Evolutionary conservation across 1,140 invertebrate species (phyloP).

Genomic region (Caligus rogercresseyi): DNA sequence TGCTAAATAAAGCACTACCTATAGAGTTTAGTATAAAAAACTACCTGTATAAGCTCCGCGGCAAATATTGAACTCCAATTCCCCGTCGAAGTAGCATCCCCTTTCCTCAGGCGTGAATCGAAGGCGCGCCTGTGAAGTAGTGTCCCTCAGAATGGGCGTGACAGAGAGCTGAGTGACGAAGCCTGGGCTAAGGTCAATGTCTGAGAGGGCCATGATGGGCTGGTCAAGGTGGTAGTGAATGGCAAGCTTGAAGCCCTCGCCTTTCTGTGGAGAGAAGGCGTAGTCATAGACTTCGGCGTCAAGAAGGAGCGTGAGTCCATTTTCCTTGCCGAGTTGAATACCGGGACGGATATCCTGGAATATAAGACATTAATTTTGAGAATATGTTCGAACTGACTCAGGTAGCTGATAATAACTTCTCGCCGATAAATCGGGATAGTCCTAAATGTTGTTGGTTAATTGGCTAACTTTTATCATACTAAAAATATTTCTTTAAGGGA

Average conservation of each 20-base stretch:
- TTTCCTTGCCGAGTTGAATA: slow-evolving; percentile 14
- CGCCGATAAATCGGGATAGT: no score
- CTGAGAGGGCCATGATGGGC: slow-evolving; percentile 9
- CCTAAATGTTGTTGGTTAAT: no score
- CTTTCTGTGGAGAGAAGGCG: slow-evolving; percentile 11
- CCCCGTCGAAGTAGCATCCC: slow-evolving; percentile 16
- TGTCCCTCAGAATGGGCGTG: slow-evolving; percentile 9
- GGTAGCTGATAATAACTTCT: no score
- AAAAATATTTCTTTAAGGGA: no score
- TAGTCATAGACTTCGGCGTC: slow-evolving; percentile 16
- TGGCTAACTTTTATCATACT: no score
- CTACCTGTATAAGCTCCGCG: slow-evolving; percentile 10
- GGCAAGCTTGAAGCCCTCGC: slow-evolving; percentile 14
- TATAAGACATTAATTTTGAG: no score
- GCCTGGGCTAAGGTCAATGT: slow-evolving; percentile 13
- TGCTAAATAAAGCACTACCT: not conserved
- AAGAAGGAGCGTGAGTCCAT: slow-evolving; percentile 13
- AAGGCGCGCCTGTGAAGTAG: not conserved
- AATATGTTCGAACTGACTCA: no score
- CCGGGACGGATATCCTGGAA: slow-evolving; percentile 4
- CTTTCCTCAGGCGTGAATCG: slow-evolving; percentile 9
- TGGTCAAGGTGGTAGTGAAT: slow-evolving; percentile 15
- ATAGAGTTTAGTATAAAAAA: not conserved
- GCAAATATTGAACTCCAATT: slow-evolving; percentile 14
- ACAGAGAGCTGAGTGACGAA: slow-evolving; percentile 14